Evolutionary conservation across 2,113 vertebrate species (phyloP).

Genomic region (Rhizomys pruinosus): DNA sequence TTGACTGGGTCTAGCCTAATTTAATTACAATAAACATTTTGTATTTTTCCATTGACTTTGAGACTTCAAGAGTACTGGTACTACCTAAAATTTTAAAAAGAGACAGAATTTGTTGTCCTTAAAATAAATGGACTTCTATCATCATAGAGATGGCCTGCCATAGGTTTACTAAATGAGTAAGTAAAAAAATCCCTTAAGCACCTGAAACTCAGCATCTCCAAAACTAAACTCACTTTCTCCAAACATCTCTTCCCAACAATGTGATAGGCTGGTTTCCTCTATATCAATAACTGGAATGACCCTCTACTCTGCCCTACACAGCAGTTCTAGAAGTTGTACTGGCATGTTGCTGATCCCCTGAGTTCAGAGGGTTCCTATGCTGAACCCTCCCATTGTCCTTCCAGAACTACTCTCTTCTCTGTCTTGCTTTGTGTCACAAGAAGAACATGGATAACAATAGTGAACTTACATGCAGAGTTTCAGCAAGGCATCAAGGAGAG

Average conservation of each 20-base stretch:
- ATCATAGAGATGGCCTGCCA: not conserved
- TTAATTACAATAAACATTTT: slow-evolving; percentile 46
- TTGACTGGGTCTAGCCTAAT: slow-evolving; percentile 18
- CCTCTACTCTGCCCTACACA: not conserved
- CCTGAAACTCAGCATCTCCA: not conserved
- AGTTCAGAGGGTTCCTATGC: not conserved
- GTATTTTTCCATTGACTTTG: not conserved
- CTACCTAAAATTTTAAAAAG: not conserved
- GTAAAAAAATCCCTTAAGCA: not conserved
- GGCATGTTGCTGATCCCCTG: not conserved
- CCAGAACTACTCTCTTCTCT: not conserved
- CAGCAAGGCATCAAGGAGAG: not conserved
- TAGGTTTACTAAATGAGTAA: not conserved
- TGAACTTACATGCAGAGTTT: not conserved
- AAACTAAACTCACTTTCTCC: slow-evolving; percentile 26
- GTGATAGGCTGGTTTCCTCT: not conserved
- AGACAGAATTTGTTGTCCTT: not conserved
- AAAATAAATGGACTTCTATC: not conserved
- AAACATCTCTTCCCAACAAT: slow-evolving; percentile 8
- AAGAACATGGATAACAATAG: not conserved
- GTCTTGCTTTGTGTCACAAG: not conserved
- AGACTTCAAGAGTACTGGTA: not conserved
- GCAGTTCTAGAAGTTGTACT: not conserved
- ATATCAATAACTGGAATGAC: not conserved
- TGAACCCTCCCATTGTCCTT: not conserved